phyloP scores from a whole-genome alignment of 2,888 invertebrate species.

The Eilema griseolum region DNA sequence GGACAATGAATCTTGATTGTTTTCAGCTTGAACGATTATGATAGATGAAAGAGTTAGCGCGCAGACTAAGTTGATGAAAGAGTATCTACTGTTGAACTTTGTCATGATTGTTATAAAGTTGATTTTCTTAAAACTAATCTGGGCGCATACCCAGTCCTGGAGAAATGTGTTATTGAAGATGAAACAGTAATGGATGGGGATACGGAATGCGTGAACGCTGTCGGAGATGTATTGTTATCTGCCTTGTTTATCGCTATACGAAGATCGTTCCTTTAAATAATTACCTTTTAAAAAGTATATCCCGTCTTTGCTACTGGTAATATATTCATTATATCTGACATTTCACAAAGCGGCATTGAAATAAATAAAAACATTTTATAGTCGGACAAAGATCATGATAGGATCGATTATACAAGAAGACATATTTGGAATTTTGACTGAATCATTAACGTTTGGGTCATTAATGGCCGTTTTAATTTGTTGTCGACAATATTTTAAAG shows the following conservation, averaged over 20 bases:
- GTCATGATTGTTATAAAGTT: slow-evolving; percentile 61
- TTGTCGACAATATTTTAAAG: slow-evolving; percentile 59
- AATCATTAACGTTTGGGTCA: slow-evolving; percentile 67
- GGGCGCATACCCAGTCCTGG: slow-evolving; percentile 65
- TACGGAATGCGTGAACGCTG: slow-evolving; percentile 86
- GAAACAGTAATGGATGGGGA: slow-evolving; percentile 86
- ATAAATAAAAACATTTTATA: slow-evolving; percentile 82
- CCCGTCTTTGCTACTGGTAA: slow-evolving; percentile 81
- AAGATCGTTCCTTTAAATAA: slow-evolving; percentile 84
- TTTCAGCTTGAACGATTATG: slow-evolving; percentile 88
- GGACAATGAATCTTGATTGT: slow-evolving; percentile 85
- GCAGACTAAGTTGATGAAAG: slow-evolving; percentile 74
- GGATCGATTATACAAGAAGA: slow-evolving; percentile 66
- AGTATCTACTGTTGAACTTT: slow-evolving; percentile 65
- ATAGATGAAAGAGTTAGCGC: slow-evolving; percentile 88
- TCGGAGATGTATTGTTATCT: slow-evolving; percentile 86
- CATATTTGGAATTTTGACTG: slow-evolving; percentile 66
- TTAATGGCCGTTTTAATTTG: slow-evolving; percentile 69
- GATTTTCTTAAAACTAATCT: slow-evolving; percentile 52
- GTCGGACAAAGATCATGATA: slow-evolving; percentile 65
- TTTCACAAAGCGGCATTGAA: slow-evolving; percentile 80
- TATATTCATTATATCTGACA: slow-evolving; percentile 85
- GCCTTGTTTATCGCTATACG: slow-evolving; percentile 83
- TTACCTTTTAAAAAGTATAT: slow-evolving; percentile 83
- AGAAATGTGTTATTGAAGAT: slow-evolving; percentile 85